Evolutionary conservation across 2,113 vertebrate genomes (phyloP).

Genomic region (Tauraco erythrolophus): DNA sequence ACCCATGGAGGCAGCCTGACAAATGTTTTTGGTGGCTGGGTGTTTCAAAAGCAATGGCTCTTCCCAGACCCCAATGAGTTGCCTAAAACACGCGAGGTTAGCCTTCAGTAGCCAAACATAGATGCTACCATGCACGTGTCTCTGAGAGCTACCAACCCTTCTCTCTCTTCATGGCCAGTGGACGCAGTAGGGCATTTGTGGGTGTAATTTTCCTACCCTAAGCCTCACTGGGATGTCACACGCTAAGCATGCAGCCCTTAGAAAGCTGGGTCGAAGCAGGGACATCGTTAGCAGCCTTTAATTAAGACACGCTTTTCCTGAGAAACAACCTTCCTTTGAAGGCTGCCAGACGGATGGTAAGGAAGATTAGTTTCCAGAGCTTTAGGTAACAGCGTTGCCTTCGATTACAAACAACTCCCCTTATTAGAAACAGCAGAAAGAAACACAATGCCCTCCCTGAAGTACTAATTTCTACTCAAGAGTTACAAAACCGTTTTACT

Average conservation of each 20-base stretch:
- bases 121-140: neutral
- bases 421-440: neutral
- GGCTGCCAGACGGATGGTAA: neutral
- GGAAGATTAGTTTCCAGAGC: neutral
- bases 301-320: neutral
- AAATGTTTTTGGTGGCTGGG: neutral
- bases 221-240: neutral
- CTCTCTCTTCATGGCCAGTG: neutral
- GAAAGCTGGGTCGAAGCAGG: neutral
- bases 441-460: neutral
- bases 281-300: neutral
- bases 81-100: neutral
- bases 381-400: neutral
- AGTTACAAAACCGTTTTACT: neutral
- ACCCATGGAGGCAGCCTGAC: neutral
- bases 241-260: neutral
- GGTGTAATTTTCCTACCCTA: neutral
- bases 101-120: neutral
- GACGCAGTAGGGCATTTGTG: neutral
- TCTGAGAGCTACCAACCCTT: neutral
- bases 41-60: neutral
- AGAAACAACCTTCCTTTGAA: neutral
- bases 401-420: accelerated
- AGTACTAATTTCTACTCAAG: neutral
- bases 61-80: neutral